Evolutionary conservation across 2,113 vertebrate species (phyloP).

Genomic region (Butastur rufipennis): DNA sequence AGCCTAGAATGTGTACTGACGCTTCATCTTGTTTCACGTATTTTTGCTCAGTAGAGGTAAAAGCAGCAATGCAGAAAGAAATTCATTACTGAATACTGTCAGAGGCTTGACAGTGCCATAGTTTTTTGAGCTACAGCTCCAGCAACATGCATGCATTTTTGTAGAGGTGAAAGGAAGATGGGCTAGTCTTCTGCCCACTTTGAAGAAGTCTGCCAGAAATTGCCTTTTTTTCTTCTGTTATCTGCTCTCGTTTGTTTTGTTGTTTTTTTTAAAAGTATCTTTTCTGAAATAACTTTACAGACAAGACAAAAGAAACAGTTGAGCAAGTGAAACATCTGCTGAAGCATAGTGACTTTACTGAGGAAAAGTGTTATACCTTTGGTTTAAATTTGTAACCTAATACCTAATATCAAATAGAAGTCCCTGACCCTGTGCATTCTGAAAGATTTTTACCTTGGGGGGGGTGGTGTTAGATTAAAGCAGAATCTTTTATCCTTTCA

Average conservation of each 20-base stretch:
- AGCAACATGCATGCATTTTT: fast-evolving
- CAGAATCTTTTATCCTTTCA: neutral
- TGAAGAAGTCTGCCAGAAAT: neutral
- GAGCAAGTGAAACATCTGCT: neutral
- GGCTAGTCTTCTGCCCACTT: neutral
- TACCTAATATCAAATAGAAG: neutral
- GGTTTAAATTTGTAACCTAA: neutral
- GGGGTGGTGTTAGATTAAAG: neutral
- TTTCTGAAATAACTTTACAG: neutral
- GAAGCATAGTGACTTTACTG: neutral
- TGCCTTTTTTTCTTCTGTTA: neutral
- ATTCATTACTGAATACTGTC: neutral
- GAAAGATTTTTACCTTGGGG: neutral
- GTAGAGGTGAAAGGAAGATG: neutral
- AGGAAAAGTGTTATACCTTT: neutral
- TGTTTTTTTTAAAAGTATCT: neutral
- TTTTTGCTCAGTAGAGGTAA: neutral
- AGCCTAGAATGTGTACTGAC: neutral
- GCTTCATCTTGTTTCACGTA: fast-evolving
- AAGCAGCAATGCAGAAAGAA: neutral
- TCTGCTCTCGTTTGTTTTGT: neutral
- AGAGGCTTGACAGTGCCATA: neutral
- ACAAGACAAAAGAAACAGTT: neutral
- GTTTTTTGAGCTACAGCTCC: neutral
- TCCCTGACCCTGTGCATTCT: neutral